Percentiles rank a stretch among this genome's conserved stretches.
Conservation (phyloP, 2,113 vertebrate genomes). For the Reinhardtius hippoglossoides region DNA sequence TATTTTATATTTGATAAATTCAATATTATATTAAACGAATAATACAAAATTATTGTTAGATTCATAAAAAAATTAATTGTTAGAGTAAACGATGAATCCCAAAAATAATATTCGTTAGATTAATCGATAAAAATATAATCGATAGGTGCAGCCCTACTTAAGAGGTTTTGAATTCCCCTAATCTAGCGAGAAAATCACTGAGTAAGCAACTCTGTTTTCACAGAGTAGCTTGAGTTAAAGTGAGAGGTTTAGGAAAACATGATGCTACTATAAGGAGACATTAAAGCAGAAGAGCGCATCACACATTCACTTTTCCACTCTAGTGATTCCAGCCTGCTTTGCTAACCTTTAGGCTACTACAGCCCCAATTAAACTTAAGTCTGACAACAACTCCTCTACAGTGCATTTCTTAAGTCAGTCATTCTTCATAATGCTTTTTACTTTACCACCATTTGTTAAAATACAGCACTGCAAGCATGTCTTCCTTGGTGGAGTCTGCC, state of each 20-base stretch:
- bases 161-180: too few species aligned
- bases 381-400: slow-evolving; percentile 40
- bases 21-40: too few species aligned
- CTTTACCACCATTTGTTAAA: slow-evolving; percentile 44
- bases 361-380: slow-evolving; percentile 54
- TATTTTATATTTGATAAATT: too few species aligned
- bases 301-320: slow-evolving; percentile 40
- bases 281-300: slow-evolving; percentile 34
- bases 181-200: too few species aligned
- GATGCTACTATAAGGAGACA: slow-evolving; percentile 31
- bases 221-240: slow-evolving; percentile 16
- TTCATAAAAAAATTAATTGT: too few species aligned
- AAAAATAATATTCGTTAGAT: too few species aligned
- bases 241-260: slow-evolving; percentile 28
- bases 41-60: too few species aligned
- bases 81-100: too few species aligned
- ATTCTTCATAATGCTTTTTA: slow-evolving; percentile 49
- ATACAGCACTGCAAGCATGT: slow-evolving; percentile 63
- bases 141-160: too few species aligned
- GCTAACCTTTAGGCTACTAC: slow-evolving; percentile 44
- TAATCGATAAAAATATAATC: too few species aligned
- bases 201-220: too few species aligned
- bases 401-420: slow-evolving; percentile 37
- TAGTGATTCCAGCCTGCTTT: slow-evolving; percentile 30
- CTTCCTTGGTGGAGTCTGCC: slow-evolving; percentile 58